Percentiles rank a stretch among this genome's conserved stretches.
Conservation (phyloP, 2,888 invertebrate genomes). For the Calephelis perditalis region DNA sequence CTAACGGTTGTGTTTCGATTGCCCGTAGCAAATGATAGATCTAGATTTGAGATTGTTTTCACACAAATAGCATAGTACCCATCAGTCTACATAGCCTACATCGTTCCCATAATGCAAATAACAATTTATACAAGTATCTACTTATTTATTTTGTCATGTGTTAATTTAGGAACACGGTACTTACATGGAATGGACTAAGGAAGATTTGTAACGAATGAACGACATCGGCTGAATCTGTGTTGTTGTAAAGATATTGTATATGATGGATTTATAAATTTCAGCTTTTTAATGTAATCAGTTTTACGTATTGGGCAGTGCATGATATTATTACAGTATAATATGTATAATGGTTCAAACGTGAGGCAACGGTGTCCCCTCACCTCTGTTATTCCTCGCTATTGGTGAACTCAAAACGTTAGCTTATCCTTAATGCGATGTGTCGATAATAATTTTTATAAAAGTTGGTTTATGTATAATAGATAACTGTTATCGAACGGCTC, state of each 20-base stretch:
- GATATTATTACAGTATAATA: conserved; percentile 33
- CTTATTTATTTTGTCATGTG: conserved; percentile 29
- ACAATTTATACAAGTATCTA: conserved; percentile 18
- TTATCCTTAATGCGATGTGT: background rate
- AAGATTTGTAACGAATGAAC: conserved; percentile 40
- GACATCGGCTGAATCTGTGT: conserved; percentile 37
- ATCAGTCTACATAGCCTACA: conserved; percentile 12
- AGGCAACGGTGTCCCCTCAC: conserved; percentile 13
- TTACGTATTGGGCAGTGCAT: conserved; percentile 55
- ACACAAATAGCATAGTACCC: conserved; percentile 15
- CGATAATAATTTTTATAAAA: conserved; percentile 9
- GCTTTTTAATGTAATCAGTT: conserved; percentile 68
- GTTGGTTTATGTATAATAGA: conserved; percentile 8
- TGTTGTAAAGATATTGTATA: conserved; percentile 56
- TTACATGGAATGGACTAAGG: conserved; percentile 44
- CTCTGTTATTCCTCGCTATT: conserved; percentile 13
- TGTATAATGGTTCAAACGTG: conserved; percentile 14
- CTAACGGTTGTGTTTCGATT: conserved; percentile 23
- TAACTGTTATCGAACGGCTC: conserved; percentile 1
- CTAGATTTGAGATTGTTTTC: conserved; percentile 12
- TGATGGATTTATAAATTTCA: conserved; percentile 68
- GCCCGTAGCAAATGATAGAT: conserved; percentile 12
- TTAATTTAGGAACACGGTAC: conserved; percentile 52
- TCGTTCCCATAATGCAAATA: conserved; percentile 20
- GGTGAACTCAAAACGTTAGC: conserved; percentile 17